Percentiles rank a stretch among this genome's conserved stretches.
Evolutionary conservation across 2,797 vertebrate genomes (phyloP).

Genomic region (Malacoctenus gilli): DNA sequence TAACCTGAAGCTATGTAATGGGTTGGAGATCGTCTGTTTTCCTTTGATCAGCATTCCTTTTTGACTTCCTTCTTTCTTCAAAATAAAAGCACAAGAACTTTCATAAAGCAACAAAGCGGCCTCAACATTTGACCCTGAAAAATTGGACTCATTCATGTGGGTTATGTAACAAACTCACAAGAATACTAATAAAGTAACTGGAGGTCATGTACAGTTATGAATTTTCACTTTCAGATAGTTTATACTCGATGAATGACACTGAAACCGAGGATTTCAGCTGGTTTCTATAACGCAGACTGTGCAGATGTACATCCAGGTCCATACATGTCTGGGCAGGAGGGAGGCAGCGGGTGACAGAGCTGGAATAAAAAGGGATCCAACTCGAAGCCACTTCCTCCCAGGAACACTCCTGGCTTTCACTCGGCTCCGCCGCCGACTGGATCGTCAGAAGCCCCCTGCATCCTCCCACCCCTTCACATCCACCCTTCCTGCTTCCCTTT

Average conservation of each 20-base stretch:
- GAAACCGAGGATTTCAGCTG: background rate
- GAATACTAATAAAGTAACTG: too few relatives aligned
- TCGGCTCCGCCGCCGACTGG: slow-evolving; percentile 64
- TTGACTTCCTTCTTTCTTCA: too few relatives aligned
- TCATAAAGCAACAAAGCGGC: too few relatives aligned
- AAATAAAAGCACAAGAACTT: too few relatives aligned
- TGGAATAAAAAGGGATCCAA: slow-evolving; percentile 72
- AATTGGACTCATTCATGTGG: too few relatives aligned
- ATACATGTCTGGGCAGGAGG: slow-evolving; percentile 10
- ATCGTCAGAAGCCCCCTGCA: slow-evolving; percentile 57
- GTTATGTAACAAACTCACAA: too few relatives aligned
- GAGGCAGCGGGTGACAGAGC: slow-evolving; percentile 63
- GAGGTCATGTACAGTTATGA: background rate
- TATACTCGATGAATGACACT: too few relatives aligned
- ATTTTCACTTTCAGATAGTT: too few relatives aligned
- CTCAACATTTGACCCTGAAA: too few relatives aligned
- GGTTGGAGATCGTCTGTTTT: too few relatives aligned
- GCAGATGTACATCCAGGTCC: slow-evolving; percentile 15
- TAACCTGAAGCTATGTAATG: too few relatives aligned
- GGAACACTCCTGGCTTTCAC: slow-evolving; percentile 70
- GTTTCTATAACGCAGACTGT: slow-evolving; percentile 5
- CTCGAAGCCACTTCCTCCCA: slow-evolving; percentile 69
- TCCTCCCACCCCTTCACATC: slow-evolving; percentile 54
- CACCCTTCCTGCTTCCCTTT: slow-evolving; percentile 50
- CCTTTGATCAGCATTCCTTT: too few relatives aligned